Evolutionary conservation across 2,888 invertebrate genomes (phyloP), one percentile per base, ranked within the genome.

Genomic region (Netelia melanura): DNA sequence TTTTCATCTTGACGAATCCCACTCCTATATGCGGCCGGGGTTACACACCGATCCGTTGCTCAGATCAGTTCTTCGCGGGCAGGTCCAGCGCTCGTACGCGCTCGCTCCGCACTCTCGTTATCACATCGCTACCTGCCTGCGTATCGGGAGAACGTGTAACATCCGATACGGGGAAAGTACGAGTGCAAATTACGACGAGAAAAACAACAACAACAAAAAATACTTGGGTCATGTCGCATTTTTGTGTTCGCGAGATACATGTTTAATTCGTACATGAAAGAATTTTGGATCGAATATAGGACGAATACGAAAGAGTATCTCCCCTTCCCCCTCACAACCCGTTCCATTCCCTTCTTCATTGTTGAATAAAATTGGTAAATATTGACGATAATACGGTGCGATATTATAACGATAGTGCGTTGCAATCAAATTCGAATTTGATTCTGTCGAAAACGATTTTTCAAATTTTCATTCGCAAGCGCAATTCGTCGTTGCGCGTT

Each of bases 31-130:
- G 54, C 58, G n/a, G 76, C 62, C 25, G 74, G 70, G 74, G 79
- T 76, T 76, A 81, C 76, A 81, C 61, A 78, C 76, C 54, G 80
- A 48, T 58, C 56, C 81, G 86, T 78, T 81, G 78, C 77, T 86
- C 83, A 64, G 81, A 86, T 89, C 90, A 92, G 92, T 92, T 90
- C 90, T 88, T 90, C 88, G 90, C 91, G 92, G 88, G 90, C 91
- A 89, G 90, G 87, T 89, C 88, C 87, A 89, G 87, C 88, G 90
- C 89, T 90, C 90, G 91, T 89, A 90, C 88, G 88, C 88, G 88
- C 84, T 56, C 64, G 14, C 48, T 56, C 75, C 65, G 23, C 38
- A 54, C 62, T 62, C 30, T 68, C 65, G 54, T 43, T 65, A 11
- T 70, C 70, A 62, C 68, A 38, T 52, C 61, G 14, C 48, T 14